A percentile compares a stretch with the other conserved stretches of the same genome.
Evolutionary conservation across 2,797 vertebrate genomes (phyloP).

Genomic region (Alectoris magna): DNA sequence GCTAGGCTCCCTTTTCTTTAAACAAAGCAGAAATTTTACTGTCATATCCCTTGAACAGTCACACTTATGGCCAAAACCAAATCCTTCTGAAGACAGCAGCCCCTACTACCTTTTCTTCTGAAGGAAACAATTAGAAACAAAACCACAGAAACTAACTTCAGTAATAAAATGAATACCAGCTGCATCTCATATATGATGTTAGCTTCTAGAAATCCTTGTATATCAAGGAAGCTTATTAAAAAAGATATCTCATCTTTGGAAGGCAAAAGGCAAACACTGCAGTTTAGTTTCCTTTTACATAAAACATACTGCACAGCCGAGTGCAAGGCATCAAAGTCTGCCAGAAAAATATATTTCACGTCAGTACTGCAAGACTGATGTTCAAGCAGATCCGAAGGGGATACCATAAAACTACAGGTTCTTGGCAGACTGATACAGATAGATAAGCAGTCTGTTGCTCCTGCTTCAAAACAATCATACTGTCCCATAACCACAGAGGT

Average conservation of each 20-base stretch:
- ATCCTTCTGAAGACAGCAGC: neutral
- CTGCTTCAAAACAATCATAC: neutral
- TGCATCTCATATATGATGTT: neutral
- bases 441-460: neutral
- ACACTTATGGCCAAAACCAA: neutral
- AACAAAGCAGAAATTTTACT: neutral
- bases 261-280: neutral
- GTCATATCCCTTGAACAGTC: neutral
- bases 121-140: neutral
- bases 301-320: neutral
- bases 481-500: neutral
- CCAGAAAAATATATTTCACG: neutral
- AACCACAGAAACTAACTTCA: neutral
- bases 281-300: neutral
- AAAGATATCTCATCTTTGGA: neutral
- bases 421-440: neutral
- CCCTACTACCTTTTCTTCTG: neutral
- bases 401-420: neutral
- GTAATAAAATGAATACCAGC: neutral
- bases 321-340: neutral
- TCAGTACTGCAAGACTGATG: neutral
- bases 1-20: neutral
- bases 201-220: neutral
- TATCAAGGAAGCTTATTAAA: constrained; percentile 4
- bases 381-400: neutral